Base-by-base conservation (phyloP, 1,140 invertebrate genomes). In the Heliothis subflexa region DNA sequence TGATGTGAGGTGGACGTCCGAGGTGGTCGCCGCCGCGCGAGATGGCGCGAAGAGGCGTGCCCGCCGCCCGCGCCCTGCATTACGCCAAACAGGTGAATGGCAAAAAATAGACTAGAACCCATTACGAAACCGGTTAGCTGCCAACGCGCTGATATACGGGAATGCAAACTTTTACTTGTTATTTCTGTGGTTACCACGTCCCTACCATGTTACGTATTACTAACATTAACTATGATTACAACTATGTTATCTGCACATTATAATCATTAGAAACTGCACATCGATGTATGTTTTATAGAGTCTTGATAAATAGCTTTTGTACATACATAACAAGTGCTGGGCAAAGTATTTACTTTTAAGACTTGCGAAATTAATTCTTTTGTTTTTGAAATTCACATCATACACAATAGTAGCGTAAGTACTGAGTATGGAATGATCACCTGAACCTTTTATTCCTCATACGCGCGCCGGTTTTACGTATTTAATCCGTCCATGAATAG, bases 131-230 rank as follows among this genome's bases (percentile, higher is more conserved):
- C 88, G 87, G 93, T 91, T 87, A 50, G 72, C 78, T 78, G 77
- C 79, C 61, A 66, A 84, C 78, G 81, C 82, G 85, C 81, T 86
- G 85, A 80, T 82, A 88, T 89, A 90, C 86, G 87, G 89, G 88
- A 94, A 82, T 86, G 85, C 85, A 85, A 86, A 86, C 93, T 94
- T 94, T 94, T 94, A 94, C 93, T 94, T 84, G 90, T 86, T 88
- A 92, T 90, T 87, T 87, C 89, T 90, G 86, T 88, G 85, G 87
- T 89, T 91, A 89, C 84, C 85, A 85, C 86, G 47, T 62, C 16
- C 18, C 47, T 68, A 25, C 49, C 62, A 64, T 47, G 57, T 71
- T 71, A 71, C 71, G 71, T 73, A 40, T 73, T 59, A 70, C 47
- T 70, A n/a, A 71, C 28, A 75, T 64, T 62, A 75, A 47, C 33